Conservation (phyloP, 1,140 invertebrate species). For the Venturia canescens region DNA sequence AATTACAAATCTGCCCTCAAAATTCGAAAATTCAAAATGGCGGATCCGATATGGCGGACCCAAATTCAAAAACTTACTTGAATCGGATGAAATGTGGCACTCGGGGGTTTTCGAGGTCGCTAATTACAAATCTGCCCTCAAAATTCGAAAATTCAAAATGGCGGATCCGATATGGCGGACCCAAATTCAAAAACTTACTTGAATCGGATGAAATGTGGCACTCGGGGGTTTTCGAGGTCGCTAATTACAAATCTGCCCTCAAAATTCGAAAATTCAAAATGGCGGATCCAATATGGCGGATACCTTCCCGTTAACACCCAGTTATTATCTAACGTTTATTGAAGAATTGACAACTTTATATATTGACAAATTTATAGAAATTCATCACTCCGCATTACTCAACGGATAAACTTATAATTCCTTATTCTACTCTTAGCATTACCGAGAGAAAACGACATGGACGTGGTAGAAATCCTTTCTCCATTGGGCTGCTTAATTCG, state of each 20-base stretch:
- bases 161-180: too few species aligned
- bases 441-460: conserved; percentile 8
- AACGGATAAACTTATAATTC: background rate
- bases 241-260: background rate
- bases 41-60: too few species aligned
- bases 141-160: too few species aligned
- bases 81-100: too few species aligned
- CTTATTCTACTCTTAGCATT: conserved; percentile 8
- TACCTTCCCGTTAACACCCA: background rate
- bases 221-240: background rate
- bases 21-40: too few species aligned
- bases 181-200: too few species aligned
- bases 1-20: too few species aligned
- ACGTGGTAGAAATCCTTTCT: conserved; percentile 24
- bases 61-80: too few species aligned
- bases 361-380: background rate
- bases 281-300: background rate
- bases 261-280: background rate
- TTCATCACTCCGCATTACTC: conserved; percentile 2
- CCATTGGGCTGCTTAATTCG: too few species aligned
- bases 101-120: too few species aligned
- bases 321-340: background rate
- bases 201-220: background rate
- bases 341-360: conserved; percentile 3
- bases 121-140: too few species aligned